Evolutionary conservation across 2,113 vertebrate species (phyloP).

Genomic region (Corythornis madagascariensis): DNA sequence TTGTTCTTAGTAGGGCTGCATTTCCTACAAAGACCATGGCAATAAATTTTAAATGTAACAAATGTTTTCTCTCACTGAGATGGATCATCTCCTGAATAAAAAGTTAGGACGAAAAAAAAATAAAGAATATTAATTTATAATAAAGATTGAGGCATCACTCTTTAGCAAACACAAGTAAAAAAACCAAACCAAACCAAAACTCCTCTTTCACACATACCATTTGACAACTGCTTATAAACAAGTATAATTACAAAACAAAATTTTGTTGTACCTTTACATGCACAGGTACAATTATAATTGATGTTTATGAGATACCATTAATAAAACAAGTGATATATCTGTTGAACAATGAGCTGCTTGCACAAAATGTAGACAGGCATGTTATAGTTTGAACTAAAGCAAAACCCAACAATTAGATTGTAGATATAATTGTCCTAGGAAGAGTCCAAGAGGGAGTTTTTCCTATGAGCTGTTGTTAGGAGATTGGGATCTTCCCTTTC

Average conservation of each 20-base stretch:
- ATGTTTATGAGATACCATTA: conserved; percentile 4
- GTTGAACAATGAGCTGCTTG: neutral
- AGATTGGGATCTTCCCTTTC: conserved; percentile 72
- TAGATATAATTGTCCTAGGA: conserved; percentile 33
- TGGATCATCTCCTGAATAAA: neutral
- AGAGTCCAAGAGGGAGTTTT: neutral
- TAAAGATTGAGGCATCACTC: neutral
- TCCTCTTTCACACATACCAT: neutral
- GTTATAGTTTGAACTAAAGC: conserved; percentile 13
- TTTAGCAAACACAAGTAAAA: neutral
- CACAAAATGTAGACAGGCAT: neutral
- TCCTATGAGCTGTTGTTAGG: conserved; percentile 42
- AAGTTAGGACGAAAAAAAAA: neutral
- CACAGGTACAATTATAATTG: neutral
- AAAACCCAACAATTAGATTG: neutral
- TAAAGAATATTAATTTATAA: neutral
- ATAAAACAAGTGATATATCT: neutral
- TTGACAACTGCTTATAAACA: neutral
- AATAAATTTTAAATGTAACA: neutral
- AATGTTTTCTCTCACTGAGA: neutral
- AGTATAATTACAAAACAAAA: neutral
- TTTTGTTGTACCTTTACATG: neutral
- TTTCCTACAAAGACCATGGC: neutral
- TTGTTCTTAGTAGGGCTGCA: neutral
- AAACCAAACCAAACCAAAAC: neutral